These are phyloP conservation scores for Peromyscus polionotus DNA, from an alignment of 2,113 vertebrate species.

Conservation along the genomic window DNA sequence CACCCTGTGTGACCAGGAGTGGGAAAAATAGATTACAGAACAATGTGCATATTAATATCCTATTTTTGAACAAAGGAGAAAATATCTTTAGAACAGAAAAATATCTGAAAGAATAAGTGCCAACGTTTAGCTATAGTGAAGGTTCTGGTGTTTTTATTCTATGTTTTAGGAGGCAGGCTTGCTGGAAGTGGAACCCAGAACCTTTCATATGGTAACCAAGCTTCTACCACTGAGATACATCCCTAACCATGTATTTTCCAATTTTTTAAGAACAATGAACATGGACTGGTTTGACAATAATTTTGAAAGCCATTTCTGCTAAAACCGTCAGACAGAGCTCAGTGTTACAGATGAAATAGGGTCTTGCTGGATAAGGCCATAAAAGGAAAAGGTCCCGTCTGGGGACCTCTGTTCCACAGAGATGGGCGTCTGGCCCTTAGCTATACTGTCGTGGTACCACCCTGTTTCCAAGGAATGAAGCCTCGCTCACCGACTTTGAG, in stretches of 20 bases:
- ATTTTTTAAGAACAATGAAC: not conserved
- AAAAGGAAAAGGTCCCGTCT: not conserved
- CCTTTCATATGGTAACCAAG: not conserved
- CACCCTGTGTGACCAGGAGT: not conserved
- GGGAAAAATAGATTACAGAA: not conserved
- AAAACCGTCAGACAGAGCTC: not conserved
- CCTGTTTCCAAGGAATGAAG: constrained; percentile 34
- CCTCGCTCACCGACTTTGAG: not conserved
- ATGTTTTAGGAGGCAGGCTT: not conserved
- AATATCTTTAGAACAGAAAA: not conserved
- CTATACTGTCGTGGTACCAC: constrained; percentile 15
- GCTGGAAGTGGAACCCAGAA: not conserved
- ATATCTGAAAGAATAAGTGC: not conserved
- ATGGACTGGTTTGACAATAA: constrained; percentile 11
- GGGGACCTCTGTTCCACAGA: not conserved
- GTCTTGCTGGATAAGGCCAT: constrained; percentile 5
- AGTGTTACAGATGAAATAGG: not conserved
- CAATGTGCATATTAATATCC: not conserved
- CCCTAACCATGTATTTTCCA: not conserved
- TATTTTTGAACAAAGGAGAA: not conserved
- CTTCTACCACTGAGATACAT: not conserved
- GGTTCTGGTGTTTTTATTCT: not conserved
- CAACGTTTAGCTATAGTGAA: not conserved
- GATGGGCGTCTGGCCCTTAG: constrained; percentile 11
- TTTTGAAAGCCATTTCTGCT: constrained; percentile 21